These are phyloP conservation scores for Nothocercus nigrocapillus DNA, from an alignment of 2,113 vertebrate species.

Conservation along the genomic window DNA sequence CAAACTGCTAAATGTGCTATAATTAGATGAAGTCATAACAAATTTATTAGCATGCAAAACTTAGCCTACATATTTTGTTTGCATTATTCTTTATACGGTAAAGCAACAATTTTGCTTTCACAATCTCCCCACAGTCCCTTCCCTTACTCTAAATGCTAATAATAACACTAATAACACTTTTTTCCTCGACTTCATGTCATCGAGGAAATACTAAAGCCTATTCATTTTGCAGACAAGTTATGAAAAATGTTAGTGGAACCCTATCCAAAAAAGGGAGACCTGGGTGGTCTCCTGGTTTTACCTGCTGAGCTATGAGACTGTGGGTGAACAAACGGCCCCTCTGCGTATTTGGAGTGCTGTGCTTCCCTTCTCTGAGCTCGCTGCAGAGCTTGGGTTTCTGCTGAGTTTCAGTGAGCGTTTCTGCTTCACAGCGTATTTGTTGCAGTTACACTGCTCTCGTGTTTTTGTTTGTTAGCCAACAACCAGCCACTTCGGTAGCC, in stretches of 20 bases:
- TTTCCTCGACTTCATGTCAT: neutral
- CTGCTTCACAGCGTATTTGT: slow-evolving; percentile 10
- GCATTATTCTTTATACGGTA: neutral
- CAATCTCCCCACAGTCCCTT: neutral
- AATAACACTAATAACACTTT: neutral
- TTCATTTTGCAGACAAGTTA: neutral
- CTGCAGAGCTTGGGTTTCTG: neutral
- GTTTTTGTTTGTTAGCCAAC: slow-evolving; percentile 57
- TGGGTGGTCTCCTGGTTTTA: neutral
- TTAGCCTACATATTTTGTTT: slow-evolving; percentile 32
- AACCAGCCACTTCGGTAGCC: slow-evolving; percentile 42
- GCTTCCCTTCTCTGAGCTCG: neutral
- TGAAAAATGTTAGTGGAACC: neutral
- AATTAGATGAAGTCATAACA: slow-evolving; percentile 63
- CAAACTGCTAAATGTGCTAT: slow-evolving; percentile 45
- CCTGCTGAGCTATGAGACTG: neutral
- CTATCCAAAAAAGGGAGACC: neutral
- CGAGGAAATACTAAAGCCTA: neutral
- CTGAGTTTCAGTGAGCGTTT: neutral
- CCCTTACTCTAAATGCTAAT: neutral
- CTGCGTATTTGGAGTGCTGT: neutral
- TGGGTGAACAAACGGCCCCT: neutral
- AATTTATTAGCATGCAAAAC: slow-evolving; percentile 51
- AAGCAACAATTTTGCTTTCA: neutral
- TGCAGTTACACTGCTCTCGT: slow-evolving; percentile 18